phyloP scores from a whole-genome alignment of 1,140 invertebrate species.

The Bactericera cockerelli region DNA sequence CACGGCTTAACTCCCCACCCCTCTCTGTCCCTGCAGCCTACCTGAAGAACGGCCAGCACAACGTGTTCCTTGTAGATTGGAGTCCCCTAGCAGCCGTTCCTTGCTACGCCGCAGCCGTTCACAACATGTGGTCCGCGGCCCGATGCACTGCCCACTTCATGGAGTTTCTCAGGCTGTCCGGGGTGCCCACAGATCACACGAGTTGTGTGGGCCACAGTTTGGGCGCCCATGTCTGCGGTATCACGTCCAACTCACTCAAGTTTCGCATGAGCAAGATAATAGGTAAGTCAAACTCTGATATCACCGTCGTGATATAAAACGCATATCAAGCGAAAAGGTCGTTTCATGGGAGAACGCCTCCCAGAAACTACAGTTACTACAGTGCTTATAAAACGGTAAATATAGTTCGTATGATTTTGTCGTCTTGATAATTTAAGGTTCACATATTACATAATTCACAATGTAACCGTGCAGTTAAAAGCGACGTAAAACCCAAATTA shows the following conservation, averaged over 20 bases:
- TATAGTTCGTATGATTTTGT: no score
- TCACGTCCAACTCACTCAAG: conserved; percentile 45
- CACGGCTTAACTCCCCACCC: no score
- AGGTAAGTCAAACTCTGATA: conserved; percentile 29
- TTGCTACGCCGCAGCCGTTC: conserved; percentile 46
- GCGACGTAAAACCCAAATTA: no score
- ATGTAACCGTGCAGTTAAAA: no score
- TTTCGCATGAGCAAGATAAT: conserved; percentile 46
- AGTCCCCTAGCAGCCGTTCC: conserved; percentile 39
- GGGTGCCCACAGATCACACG: conserved; percentile 39
- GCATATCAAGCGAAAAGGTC: no score
- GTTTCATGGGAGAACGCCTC: no score
- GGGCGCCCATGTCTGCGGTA: conserved; percentile 55
- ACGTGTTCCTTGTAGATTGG: conserved; percentile 54
- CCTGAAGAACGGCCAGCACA: conserved; percentile 40
- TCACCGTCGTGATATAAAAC: no score
- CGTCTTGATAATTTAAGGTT: no score
- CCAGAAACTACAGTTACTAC: no score
- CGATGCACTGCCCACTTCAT: conserved; percentile 41
- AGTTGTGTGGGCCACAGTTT: conserved; percentile 60
- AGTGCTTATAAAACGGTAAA: no score
- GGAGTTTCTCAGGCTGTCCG: conserved; percentile 36
- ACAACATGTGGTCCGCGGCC: conserved; percentile 44
- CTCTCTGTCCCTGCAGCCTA: conserved; percentile 41
- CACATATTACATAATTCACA: no score